Evolutionary conservation across 2,797 vertebrate genomes (phyloP).

Genomic region (Chaetophractus vellerosus): DNA sequence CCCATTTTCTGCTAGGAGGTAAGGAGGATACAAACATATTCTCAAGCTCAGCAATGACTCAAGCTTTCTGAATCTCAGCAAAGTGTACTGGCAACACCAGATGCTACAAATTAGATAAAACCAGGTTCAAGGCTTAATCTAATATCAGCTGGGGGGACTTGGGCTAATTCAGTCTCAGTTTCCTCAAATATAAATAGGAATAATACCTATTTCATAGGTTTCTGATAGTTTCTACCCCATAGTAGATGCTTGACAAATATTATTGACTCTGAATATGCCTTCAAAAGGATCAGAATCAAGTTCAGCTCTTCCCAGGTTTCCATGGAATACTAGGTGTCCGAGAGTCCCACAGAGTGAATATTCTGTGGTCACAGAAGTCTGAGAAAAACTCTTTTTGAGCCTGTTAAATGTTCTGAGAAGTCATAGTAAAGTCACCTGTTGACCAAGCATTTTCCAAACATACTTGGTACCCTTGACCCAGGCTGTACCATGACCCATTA

Average conservation of each 20-base stretch:
- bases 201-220: neutral
- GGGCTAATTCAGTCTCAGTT: neutral
- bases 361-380: neutral
- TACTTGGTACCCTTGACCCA: neutral
- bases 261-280: neutral
- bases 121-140: neutral
- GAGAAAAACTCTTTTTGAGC: neutral
- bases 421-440: neutral
- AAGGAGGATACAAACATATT: neutral
- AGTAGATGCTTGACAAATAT: neutral
- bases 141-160: neutral
- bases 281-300: neutral
- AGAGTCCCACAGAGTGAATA: neutral
- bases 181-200: neutral
- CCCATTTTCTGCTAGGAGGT: neutral
- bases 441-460: slow-evolving; percentile 8
- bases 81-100: neutral
- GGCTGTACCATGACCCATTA: neutral
- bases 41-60: neutral
- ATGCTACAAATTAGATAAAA: neutral
- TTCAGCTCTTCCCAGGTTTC: neutral
- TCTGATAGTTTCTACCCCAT: rapidly evolving
- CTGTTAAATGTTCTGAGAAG: neutral
- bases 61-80: neutral
- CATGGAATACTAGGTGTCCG: neutral